Evolutionary conservation across 2,888 invertebrate genomes (phyloP), one percentile per base, ranked within the genome.

Genomic region (Cactoblastis cactorum): DNA sequence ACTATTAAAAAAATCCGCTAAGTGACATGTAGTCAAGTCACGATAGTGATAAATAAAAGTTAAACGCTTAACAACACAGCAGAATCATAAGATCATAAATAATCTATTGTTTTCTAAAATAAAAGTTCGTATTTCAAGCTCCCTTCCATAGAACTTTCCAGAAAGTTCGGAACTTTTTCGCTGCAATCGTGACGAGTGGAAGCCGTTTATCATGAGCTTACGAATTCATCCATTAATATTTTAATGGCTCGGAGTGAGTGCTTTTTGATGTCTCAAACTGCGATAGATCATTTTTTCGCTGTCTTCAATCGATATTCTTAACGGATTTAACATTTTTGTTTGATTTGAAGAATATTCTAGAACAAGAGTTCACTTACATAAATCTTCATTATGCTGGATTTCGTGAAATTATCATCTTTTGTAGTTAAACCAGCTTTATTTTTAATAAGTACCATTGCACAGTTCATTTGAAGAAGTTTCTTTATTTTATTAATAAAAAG

Each of bases 211-310:
- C 63, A 65, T 74, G 71, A 70, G 59, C 68, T 61, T 67, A 69
- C 77, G 71, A 75, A 76, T 74, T 71, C 69, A 59, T 65, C 71
- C 74, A 77, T 80, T 78, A 78, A 74, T 70, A 71, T 67, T 65
- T 69, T 71, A 70, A 71, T 63, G 65, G 67, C 57, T 55, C 58
- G 59, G 66, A 65, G 69, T 65, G 68, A 80, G 79, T 75, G 80
- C 78, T 77, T 79, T 80, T 71, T 73, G 73, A 61, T 77, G 77
- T 77, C 69, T 71, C 68, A 61, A 69, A 65, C 60, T 62, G 51
- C 28, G 28, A 15, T 9, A 2, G 17, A 37, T 37, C 37, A 39
- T 39, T 39, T 41, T 14, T 14, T 14, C 15, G 8, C 15, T 35
- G 14, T 15, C 15, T 35, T 14, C 15, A n/a, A n/a, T n/a, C n/a